Conservation (phyloP, 1,140 invertebrate species). For the Delia radicum region DNA sequence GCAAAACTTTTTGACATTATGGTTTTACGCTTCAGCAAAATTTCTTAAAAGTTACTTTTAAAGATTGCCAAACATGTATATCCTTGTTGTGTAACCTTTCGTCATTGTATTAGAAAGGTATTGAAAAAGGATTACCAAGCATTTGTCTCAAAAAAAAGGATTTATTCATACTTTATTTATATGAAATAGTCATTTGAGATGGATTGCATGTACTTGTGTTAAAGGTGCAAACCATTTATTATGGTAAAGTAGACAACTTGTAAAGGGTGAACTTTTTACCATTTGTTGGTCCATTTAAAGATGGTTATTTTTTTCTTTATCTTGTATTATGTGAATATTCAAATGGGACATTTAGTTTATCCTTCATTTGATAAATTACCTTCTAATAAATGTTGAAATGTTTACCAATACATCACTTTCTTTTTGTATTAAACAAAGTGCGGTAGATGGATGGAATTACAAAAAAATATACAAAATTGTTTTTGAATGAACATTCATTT, state of each 20-base stretch:
- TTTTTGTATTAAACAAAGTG: neutral
- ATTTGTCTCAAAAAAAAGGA: slow-evolving; percentile 2
- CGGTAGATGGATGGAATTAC: neutral
- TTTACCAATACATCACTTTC: slow-evolving; percentile 15
- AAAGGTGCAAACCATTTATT: slow-evolving; percentile 19
- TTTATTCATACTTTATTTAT: slow-evolving; percentile 5
- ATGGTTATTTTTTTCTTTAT: neutral
- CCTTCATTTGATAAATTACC: slow-evolving; percentile 8
- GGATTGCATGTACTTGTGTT: neutral
- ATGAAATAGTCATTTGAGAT: slow-evolving; percentile 18
- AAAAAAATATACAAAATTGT: neutral
- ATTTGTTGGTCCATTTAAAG: neutral
- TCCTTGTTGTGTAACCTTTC: neutral
- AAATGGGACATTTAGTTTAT: neutral
- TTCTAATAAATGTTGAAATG: slow-evolving; percentile 21
- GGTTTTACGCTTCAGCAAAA: slow-evolving; percentile 23
- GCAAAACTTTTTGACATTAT: slow-evolving; percentile 19
- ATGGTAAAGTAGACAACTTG: slow-evolving; percentile 4
- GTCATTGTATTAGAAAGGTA: neutral
- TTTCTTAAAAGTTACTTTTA: neutral
- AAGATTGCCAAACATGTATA: neutral
- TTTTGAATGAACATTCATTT: neutral
- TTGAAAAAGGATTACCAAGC: slow-evolving; percentile 11
- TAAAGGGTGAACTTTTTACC: neutral
- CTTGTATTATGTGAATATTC: neutral